Evolutionary conservation across 30 jellyfish, hydroid and myxozoan genomes (phyloP).

Genomic region (Hydractinia echinata): DNA sequence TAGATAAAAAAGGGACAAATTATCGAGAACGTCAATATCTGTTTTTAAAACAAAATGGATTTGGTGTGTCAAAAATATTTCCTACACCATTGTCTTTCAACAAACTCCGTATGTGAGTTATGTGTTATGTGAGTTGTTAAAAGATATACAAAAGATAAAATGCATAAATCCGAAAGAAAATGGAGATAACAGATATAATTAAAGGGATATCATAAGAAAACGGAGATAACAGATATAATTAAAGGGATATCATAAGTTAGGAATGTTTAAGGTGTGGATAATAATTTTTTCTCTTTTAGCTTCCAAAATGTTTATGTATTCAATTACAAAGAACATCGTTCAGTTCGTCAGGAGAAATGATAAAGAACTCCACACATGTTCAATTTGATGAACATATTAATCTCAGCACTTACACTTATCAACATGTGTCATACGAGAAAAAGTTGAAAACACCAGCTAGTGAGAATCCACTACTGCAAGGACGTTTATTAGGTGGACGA

Average conservation of each 20-base stretch:
- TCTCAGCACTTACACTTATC: conserved; percentile 49
- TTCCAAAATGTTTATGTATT: conserved; percentile 66
- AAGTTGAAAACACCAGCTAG: conserved; percentile 10
- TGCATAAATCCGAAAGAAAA: not conserved
- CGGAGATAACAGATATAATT: not conserved
- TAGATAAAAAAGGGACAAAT: too few species aligned
- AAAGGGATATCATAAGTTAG: not conserved
- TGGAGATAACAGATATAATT: not conserved
- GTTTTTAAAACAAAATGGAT: too few species aligned
- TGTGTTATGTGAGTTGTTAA: too few species aligned
- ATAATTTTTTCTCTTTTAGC: conserved; percentile 28
- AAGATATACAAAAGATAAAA: too few species aligned
- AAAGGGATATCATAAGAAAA: not conserved
- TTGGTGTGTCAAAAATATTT: too few species aligned
- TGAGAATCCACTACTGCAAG: not conserved
- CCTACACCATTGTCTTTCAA: too few species aligned
- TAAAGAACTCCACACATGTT: conserved; percentile 51
- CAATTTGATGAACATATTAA: conserved; percentile 70
- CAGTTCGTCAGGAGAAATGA: conserved; percentile 37
- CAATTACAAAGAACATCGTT: conserved; percentile 69
- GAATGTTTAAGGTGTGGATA: too few species aligned
- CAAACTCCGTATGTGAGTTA: too few species aligned
- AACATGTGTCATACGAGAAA: conserved; percentile 29
- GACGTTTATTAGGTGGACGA: not conserved
- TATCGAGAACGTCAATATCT: too few species aligned